Percentiles rank a stretch among this genome's conserved stretches.
These are phyloP conservation scores for Labia minor DNA, from an alignment of 2,888 invertebrate genomes.

Conservation along the genomic window DNA sequence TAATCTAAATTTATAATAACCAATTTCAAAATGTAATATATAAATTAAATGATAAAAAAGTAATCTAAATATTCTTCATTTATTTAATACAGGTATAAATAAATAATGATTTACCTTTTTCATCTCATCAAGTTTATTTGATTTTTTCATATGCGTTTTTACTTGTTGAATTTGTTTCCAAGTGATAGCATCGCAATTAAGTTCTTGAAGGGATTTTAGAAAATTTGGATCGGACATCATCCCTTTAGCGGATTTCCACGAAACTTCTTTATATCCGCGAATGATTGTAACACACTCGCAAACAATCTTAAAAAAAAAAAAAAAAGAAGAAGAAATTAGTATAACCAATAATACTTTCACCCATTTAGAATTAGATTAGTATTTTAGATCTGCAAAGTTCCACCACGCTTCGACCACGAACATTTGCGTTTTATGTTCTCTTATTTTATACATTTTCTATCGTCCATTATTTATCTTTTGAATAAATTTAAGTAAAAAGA, in stretches of 20 bases:
- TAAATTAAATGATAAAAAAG: background rate
- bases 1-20: slow-evolving; percentile 44
- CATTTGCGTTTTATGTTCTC: too few relatives aligned
- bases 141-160: slow-evolving; percentile 59
- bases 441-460: too few relatives aligned
- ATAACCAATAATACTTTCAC: background rate
- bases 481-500: too few relatives aligned
- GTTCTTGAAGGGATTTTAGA: slow-evolving; percentile 64
- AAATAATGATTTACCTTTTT: slow-evolving; percentile 34
- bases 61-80: background rate
- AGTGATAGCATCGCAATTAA: slow-evolving; percentile 72
- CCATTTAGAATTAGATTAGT: background rate
- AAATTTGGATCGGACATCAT: slow-evolving; percentile 90
- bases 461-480: too few relatives aligned
- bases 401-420: too few relatives aligned
- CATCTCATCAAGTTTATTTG: slow-evolving; percentile 71
- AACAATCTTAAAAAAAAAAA: slow-evolving; percentile 42
- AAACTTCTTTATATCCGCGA: slow-evolving; percentile 69
- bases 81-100: background rate
- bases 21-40: background rate
- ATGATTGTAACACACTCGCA: slow-evolving; percentile 84
- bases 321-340: background rate
- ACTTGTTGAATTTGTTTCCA: slow-evolving; percentile 57
- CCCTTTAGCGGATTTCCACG: slow-evolving; percentile 81
- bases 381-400: too few relatives aligned